Base-by-base conservation (phyloP, 2,113 vertebrate species). In the Tor tambroides region DNA sequence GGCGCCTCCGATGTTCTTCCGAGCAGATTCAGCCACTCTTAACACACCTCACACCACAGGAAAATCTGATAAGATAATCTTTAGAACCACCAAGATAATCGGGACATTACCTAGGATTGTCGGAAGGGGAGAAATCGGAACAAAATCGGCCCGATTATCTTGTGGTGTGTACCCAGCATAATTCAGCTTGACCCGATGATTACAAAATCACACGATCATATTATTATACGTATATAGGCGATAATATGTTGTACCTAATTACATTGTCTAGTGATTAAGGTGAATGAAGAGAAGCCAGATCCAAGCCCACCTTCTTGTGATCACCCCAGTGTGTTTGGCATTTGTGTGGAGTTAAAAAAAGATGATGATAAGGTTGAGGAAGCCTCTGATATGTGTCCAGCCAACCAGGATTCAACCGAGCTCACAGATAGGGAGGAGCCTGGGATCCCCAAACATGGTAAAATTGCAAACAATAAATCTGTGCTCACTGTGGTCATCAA, bases 301-400 rank as follows among this genome's bases (percentile, higher is more conserved):
- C 32, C 54, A 80, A 80, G 78, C 54, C 54, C 77, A 61, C 11
- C 78, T 80, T 59, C 75, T 54, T 56, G 28, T 32, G 49, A 28
- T 56, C 78, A 61, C 3, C 54, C 21, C 32, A 38, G 26, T 23
- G 46, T 80, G 77, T n/a, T 80, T 80, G 77, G 30, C 30, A 56
- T 56, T 79, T 79, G 54, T 80, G 77, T 59, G 21, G 51, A 59
- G 51, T 59, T 79, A 12, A 79, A 59, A 59, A 79, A 79, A 59
- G 32, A 80, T 32, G 17, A 26, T 15, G 19, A 38, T 38, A 54
- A 30, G 10, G 32, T 8, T 41, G 32, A n/a, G 54, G 78, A 80
- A n/a, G 32, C 54, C 19, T 28, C 28, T 61, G 78, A 4, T 12
- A 12, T 61, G 54, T n/a, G 51, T 80, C 21, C 54, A 80, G 54